Evolutionary conservation across 2,888 invertebrate species (phyloP), one percentile per base, ranked within the genome.

Genomic region (Aquatica leii): DNA sequence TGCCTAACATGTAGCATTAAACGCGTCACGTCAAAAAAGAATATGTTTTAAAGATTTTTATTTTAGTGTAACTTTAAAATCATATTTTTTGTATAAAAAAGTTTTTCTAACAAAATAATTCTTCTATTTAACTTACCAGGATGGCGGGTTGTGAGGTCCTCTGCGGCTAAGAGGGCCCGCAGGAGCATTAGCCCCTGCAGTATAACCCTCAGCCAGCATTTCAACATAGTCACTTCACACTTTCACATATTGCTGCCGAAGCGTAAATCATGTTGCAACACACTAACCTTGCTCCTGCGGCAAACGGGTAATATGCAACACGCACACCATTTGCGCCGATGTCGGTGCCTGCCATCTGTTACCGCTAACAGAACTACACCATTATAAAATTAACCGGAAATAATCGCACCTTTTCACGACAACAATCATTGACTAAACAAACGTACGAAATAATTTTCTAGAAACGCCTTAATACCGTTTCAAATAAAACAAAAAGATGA

Each of bases 201-300:
- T 72, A 76, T 74, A 72, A 74, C 74, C 75, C 74, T 74, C 75
- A 72, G 78, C 78, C 75, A 73, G 69, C 75, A 77, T 76, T 73
- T 74, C 75, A 69, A 73, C 78, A 78, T 78, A 71, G 75, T 78
- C 77, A 77, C 76, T 77, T 74, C 66, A 71, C 73, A 71, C 74
- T 67, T 65, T 78, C 76, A 77, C 76, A 77, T 78, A 67, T 71
- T 68, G 65, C 67, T 63, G 60, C 66, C 66, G 67, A 48, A 62
- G 59, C 65, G 64, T 65, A 65, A 62, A 68, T 64, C 72, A 75
- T 76, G 70, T 71, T 74, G 75, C 70, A 73, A 71, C 73, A 73
- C 74, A 76, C 77, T 76, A 71, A 66, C 70, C 69, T 46, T 56
- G 50, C 53, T 62, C 41, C 55, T 59, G 55, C 60, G 59, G 56